A percentile compares a stretch with the other conserved stretches of the same genome.
Conservation (phyloP, 2,113 vertebrate species). For the Lontra canadensis region DNA sequence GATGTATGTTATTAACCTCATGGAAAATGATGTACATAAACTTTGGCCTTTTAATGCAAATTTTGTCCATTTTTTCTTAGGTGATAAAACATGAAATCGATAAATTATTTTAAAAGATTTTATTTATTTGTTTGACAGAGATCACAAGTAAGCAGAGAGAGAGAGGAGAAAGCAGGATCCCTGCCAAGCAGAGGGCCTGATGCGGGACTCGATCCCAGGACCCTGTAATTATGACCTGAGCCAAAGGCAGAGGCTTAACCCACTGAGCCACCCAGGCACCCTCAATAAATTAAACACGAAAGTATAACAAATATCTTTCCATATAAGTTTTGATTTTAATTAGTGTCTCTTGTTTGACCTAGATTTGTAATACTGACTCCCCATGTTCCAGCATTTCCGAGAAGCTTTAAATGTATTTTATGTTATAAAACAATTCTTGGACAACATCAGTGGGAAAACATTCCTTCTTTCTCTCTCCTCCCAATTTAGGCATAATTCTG, state of each 20-base stretch:
- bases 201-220: too few species aligned
- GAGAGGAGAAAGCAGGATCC: too few species aligned
- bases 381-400: slow-evolving; percentile 10
- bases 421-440: slow-evolving; percentile 14
- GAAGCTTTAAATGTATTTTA: background rate
- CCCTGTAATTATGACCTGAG: too few species aligned
- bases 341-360: background rate
- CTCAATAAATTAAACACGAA: background rate
- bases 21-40: background rate
- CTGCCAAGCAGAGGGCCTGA: too few species aligned
- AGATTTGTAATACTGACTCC: slow-evolving; percentile 10
- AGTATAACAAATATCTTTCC: background rate
- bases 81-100: slow-evolving; percentile 9
- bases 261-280: too few species aligned
- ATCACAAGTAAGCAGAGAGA: too few species aligned
- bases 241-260: too few species aligned
- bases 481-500: background rate
- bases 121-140: too few species aligned
- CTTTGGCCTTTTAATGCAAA: background rate
- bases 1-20: background rate
- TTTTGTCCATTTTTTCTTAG: background rate
- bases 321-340: slow-evolving; percentile 23
- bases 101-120: background rate
- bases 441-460: background rate
- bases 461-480: background rate